These are phyloP conservation scores for Drosophila ogumai DNA, from an alignment of 1,140 invertebrate genomes.

Conservation along the genomic window DNA sequence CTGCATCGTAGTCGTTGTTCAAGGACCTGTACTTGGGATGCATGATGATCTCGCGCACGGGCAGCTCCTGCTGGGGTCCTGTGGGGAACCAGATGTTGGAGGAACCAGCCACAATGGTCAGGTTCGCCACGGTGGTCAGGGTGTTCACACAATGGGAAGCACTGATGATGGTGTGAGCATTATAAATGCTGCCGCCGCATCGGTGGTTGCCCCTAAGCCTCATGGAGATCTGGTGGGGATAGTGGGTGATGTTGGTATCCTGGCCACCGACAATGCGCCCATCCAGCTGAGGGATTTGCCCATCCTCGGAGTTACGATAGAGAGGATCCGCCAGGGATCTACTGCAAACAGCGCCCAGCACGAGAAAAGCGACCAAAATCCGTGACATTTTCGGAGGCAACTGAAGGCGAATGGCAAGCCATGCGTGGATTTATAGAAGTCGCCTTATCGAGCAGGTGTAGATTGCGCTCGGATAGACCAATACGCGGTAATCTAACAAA, in stretches of 20 bases:
- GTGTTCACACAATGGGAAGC: conserved; percentile 87
- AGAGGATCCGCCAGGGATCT: conserved; percentile 45
- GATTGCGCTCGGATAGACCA: conserved; percentile 34
- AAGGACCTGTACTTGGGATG: conserved; percentile 59
- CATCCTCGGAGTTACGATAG: conserved; percentile 13
- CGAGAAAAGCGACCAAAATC: conserved; percentile 48
- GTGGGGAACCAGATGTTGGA: conserved; percentile 45
- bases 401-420: conserved; percentile 23
- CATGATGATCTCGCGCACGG: conserved; percentile 52
- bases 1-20: conserved; percentile 72
- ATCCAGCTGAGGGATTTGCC: conserved; percentile 56
- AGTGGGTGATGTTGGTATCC: conserved; percentile 55
- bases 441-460: conserved; percentile 30
- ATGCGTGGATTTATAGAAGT: conserved; percentile 32
- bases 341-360: conserved; percentile 29
- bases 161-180: conserved; percentile 84
- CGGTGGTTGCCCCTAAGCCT: conserved; percentile 68
- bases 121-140: conserved; percentile 16
- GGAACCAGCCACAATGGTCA: conserved; percentile 69
- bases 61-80: conserved; percentile 36
- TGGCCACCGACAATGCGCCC: conserved; percentile 76
- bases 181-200: conserved; percentile 87
- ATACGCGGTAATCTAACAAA: conserved; percentile 30
- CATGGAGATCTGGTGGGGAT: conserved; percentile 78
- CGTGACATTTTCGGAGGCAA: conserved; percentile 56